Conservation (phyloP, 1,140 invertebrate genomes). For the Batillaria attramentaria region DNA sequence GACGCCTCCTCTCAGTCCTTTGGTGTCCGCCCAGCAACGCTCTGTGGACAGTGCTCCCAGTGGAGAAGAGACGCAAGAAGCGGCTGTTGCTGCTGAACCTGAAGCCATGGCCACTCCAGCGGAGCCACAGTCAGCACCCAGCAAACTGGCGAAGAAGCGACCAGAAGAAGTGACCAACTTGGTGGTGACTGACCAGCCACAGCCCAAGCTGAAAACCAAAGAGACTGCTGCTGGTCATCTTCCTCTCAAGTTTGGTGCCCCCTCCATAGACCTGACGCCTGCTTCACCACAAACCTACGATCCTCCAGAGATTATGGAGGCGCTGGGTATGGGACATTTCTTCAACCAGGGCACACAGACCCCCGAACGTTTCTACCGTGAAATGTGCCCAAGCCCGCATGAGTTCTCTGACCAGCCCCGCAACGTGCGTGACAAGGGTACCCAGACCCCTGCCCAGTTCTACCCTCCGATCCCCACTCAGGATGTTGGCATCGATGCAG, state of each 20-base stretch:
- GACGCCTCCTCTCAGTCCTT: conserved; percentile 8
- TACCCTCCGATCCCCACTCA: conserved; percentile 29
- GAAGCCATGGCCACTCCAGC: neutral
- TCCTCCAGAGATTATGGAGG: conserved; percentile 26
- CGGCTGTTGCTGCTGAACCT: neutral
- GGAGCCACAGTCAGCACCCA: neutral
- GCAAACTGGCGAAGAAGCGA: neutral
- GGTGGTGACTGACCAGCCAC: no score
- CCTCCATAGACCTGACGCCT: neutral
- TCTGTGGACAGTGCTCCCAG: neutral
- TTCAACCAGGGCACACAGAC: conserved; percentile 32
- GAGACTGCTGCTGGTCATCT: neutral
- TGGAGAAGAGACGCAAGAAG: neutral
- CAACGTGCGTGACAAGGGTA: conserved; percentile 8
- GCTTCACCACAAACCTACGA: conserved; percentile 17
- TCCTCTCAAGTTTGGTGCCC: neutral
- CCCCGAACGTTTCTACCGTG: conserved; percentile 25
- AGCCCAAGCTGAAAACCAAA: neutral
- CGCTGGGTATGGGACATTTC: conserved; percentile 31
- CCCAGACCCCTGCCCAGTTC: conserved; percentile 28
- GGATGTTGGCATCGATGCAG: conserved; percentile 25
- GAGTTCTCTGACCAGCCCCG: conserved; percentile 16
- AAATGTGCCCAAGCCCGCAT: conserved; percentile 31
- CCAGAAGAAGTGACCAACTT: neutral
- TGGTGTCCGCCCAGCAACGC: neutral